Evolutionary conservation across 2,113 vertebrate genomes (phyloP).

Genomic region (Podarcis cretensis): DNA sequence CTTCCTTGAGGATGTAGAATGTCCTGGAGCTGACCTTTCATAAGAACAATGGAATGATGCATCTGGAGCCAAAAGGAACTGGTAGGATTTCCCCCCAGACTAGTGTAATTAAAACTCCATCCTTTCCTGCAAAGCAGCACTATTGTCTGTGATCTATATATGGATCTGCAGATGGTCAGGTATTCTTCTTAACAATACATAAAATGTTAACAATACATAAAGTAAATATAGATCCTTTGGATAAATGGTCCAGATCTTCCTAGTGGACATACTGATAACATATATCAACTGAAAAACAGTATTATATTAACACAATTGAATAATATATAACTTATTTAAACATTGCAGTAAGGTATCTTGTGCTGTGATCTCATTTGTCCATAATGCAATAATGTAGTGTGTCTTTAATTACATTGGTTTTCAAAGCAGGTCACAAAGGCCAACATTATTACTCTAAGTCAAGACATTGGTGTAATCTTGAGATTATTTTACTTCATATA

Average conservation of each 20-base stretch:
- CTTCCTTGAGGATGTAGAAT: conserved; percentile 53
- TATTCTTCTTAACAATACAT: conserved; percentile 9
- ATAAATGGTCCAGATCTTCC: neutral
- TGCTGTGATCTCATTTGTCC: conserved; percentile 10
- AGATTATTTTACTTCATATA: neutral
- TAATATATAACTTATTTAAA: neutral
- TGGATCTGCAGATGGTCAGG: conserved; percentile 11
- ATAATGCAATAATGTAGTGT: neutral
- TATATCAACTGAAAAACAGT: neutral
- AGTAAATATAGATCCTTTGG: neutral
- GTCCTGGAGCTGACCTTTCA: conserved; percentile 39
- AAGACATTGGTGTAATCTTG: neutral
- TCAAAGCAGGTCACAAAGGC: neutral
- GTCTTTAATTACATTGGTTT: neutral
- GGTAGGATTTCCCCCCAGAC: conserved; percentile 15
- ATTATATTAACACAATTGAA: neutral
- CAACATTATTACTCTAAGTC: neutral
- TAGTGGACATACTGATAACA: conserved; percentile 15
- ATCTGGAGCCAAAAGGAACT: conserved; percentile 56
- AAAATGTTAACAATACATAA: neutral
- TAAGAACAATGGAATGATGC: conserved; percentile 62
- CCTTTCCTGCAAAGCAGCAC: conserved; percentile 34
- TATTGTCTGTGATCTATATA: conserved; percentile 46
- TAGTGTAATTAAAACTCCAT: conserved; percentile 43
- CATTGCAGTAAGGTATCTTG: neutral